These are phyloP conservation scores for Rhyacophila evoluta DNA, from an alignment of 2,888 invertebrate species.

Conservation along the genomic window DNA sequence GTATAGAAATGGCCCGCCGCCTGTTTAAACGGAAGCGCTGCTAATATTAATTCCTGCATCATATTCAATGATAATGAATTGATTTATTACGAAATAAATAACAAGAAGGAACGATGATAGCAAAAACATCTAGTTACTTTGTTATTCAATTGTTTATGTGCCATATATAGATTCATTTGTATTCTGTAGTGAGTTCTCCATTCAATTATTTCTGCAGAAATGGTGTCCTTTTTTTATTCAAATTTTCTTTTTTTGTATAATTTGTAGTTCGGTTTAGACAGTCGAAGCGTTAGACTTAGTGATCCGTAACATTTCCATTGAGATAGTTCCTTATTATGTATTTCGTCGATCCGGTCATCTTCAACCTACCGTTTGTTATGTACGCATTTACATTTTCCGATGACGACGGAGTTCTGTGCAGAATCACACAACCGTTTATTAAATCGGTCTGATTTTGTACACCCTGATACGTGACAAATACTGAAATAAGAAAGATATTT, in stretches of 20 bases:
- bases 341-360: constrained; percentile 33
- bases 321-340: constrained; percentile 44
- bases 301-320: constrained; percentile 47
- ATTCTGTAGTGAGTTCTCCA: constrained; percentile 2
- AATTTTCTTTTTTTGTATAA: background rate
- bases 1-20: constrained; percentile 95
- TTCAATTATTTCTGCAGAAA: background rate
- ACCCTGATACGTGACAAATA: constrained; percentile 40
- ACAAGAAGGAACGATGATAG: constrained; percentile 1
- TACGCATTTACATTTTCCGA: constrained; percentile 34
- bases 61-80: background rate
- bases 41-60: background rate
- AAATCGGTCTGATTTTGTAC: constrained; percentile 34
- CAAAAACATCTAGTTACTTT: background rate
- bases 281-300: constrained; percentile 39
- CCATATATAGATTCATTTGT: constrained; percentile 29
- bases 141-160: constrained; percentile 27
- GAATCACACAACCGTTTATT: background rate
- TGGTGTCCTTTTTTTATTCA: background rate
- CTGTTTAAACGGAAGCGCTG: constrained; percentile 72
- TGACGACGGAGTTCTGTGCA: constrained; percentile 11
- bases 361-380: constrained; percentile 28
- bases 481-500: constrained; percentile 34
- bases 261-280: constrained; percentile 26
- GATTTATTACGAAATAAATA: constrained; percentile 5